These are phyloP conservation scores for Falco naumanni DNA, from an alignment of 2,797 vertebrate genomes.

Conservation along the genomic window DNA sequence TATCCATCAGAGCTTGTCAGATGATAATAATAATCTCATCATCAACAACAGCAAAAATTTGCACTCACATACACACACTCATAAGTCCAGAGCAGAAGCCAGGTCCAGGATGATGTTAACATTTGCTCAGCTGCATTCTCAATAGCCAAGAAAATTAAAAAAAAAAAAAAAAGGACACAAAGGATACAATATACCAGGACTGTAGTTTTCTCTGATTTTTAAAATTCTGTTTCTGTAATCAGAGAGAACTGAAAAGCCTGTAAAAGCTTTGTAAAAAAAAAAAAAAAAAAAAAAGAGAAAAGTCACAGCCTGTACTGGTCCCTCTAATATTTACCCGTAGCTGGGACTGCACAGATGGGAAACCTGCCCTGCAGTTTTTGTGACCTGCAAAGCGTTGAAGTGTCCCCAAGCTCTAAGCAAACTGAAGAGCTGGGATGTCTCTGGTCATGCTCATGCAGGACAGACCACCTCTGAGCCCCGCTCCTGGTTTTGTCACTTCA, in stretches of 20 bases:
- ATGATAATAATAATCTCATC: constrained; percentile 38
- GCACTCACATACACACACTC: neutral
- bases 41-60: neutral
- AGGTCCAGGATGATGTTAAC: neutral
- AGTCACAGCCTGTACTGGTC: neutral
- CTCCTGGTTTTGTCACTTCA: neutral
- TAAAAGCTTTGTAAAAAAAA: too few species aligned
- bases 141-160: neutral
- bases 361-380: neutral
- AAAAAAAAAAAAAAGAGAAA: too few species aligned
- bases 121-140: neutral
- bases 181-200: neutral
- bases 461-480: neutral
- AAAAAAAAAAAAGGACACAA: too few species aligned
- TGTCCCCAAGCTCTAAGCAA: neutral
- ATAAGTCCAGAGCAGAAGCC: neutral
- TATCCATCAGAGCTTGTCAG: constrained; percentile 1
- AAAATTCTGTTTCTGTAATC: neutral
- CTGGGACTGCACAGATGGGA: neutral
- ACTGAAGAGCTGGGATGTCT: neutral
- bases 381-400: neutral
- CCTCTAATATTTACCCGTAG: neutral
- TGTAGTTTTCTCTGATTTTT: neutral
- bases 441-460: neutral
- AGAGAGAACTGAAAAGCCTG: neutral